Conservation (phyloP, 1,140 invertebrate genomes). For the Bombus huntii region DNA sequence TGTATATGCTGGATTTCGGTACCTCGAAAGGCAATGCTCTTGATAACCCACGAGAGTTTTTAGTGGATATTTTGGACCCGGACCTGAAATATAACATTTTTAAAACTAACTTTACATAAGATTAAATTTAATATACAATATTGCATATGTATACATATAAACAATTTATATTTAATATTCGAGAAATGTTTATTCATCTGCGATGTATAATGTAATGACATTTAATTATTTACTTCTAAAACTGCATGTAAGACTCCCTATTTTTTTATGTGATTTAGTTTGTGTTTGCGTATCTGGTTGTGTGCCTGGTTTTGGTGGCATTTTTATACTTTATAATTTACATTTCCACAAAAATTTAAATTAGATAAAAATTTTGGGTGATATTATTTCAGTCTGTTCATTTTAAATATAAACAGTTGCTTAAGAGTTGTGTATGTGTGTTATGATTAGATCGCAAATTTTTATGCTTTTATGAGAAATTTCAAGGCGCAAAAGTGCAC, state of each 20-base stretch:
- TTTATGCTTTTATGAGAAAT: too few relatives aligned
- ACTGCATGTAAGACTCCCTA: slow-evolving; percentile 19
- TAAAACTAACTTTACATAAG: neutral
- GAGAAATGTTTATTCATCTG: neutral
- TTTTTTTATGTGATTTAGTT: slow-evolving; percentile 49
- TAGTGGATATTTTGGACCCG: slow-evolving; percentile 76
- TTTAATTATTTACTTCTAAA: slow-evolving; percentile 41
- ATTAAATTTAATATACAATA: neutral
- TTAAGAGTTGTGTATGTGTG: neutral
- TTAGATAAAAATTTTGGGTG: neutral
- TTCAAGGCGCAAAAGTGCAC: too few relatives aligned
- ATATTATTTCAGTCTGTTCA: neutral
- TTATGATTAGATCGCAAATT: too few relatives aligned
- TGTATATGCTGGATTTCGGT: slow-evolving; percentile 75
- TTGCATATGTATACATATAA: too few relatives aligned
- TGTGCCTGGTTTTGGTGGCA: slow-evolving; percentile 28
- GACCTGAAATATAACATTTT: slow-evolving; percentile 63
- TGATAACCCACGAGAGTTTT: slow-evolving; percentile 73
- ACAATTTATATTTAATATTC: neutral
- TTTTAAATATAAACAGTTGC: slow-evolving; percentile 25
- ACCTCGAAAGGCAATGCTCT: slow-evolving; percentile 73
- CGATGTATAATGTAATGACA: neutral
- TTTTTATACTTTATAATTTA: slow-evolving; percentile 49
- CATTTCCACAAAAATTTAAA: neutral
- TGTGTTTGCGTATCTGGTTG: slow-evolving; percentile 18